Evolutionary conservation across 2,797 vertebrate genomes (phyloP).

Genomic region (Halcyon smyrnensis): DNA sequence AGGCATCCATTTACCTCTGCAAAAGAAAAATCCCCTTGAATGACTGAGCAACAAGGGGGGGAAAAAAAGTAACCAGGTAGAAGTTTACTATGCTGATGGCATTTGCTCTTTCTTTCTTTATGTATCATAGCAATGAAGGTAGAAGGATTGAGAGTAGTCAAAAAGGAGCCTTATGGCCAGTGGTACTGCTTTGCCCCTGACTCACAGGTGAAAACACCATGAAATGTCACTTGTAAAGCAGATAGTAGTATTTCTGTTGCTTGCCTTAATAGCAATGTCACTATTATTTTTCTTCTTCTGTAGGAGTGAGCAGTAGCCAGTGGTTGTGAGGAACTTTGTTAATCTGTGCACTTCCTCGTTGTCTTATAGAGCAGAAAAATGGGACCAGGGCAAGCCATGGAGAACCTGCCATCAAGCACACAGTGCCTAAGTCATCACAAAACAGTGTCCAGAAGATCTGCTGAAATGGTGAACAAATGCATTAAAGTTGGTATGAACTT

Average conservation of each 20-base stretch:
- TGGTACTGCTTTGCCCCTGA: not conserved
- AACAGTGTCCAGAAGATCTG: constrained; percentile 51
- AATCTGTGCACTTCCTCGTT: not conserved
- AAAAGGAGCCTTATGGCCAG: not conserved
- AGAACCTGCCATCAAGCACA: constrained; percentile 80
- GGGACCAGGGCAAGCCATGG: constrained; percentile 78
- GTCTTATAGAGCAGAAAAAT: constrained; percentile 70
- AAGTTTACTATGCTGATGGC: not conserved
- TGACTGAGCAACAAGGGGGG: not conserved
- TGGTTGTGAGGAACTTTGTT: not conserved
- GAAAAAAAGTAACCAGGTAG: not conserved
- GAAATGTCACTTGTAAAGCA: not conserved
- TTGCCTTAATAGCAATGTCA: not conserved
- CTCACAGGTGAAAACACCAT: accelerated
- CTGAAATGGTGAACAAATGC: constrained; percentile 77
- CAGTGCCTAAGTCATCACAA: constrained; percentile 16
- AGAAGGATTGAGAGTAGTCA: not conserved
- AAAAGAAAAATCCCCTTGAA: not conserved
- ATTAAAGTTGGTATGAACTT: constrained; percentile 78
- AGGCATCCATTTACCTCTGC: not conserved
- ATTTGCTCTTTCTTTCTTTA: not conserved
- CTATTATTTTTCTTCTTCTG: not conserved
- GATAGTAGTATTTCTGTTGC: not conserved
- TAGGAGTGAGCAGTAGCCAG: not conserved
- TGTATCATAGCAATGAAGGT: not conserved